Evolutionary conservation across 1,140 invertebrate species (phyloP).

Genomic region (Aphelenchoides besseyi): DNA sequence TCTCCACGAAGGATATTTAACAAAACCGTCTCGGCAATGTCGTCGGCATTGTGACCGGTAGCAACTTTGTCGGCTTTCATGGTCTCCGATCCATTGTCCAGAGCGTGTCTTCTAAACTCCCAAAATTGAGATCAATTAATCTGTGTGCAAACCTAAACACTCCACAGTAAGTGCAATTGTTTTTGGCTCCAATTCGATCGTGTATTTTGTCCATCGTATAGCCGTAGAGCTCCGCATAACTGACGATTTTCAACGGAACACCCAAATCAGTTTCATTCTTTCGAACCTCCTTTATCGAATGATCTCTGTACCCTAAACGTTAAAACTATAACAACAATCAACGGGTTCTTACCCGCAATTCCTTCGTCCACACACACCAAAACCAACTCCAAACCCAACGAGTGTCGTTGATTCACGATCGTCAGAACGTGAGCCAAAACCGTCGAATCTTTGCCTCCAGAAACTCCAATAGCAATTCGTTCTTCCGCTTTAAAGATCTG

Average conservation of each 20-base stretch:
- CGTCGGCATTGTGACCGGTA: slow-evolving; percentile 96
- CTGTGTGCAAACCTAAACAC: slow-evolving; percentile 49
- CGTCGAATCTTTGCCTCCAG: slow-evolving; percentile 98
- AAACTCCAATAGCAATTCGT: slow-evolving; percentile 88
- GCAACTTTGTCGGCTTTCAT: slow-evolving; percentile 86
- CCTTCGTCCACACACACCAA: slow-evolving; percentile 97
- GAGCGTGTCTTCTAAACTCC: slow-evolving; percentile 69
- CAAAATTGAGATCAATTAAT: slow-evolving; percentile 65
- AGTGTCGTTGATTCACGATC: slow-evolving; percentile 80
- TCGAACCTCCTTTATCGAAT: slow-evolving; percentile 76
- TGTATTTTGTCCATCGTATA: slow-evolving; percentile 99
- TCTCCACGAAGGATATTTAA: slow-evolving; percentile 80
- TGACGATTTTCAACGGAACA: slow-evolving; percentile 89
- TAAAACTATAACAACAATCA: neutral
- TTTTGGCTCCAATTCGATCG: slow-evolving; percentile 85
- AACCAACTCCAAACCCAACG: slow-evolving; percentile 85
- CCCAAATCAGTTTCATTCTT: slow-evolving; percentile 83
- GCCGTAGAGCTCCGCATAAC: slow-evolving; percentile 95
- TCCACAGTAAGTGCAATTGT: slow-evolving; percentile 76
- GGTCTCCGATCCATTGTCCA: slow-evolving; percentile 72
- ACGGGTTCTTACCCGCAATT: slow-evolving; percentile 73
- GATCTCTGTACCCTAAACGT: slow-evolving; percentile 84
- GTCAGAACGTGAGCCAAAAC: slow-evolving; percentile 84
- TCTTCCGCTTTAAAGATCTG: slow-evolving; percentile 80
- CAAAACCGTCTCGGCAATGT: slow-evolving; percentile 87